Conservation (phyloP, 2,797 vertebrate species). For the Sebastes trivittatus region DNA sequence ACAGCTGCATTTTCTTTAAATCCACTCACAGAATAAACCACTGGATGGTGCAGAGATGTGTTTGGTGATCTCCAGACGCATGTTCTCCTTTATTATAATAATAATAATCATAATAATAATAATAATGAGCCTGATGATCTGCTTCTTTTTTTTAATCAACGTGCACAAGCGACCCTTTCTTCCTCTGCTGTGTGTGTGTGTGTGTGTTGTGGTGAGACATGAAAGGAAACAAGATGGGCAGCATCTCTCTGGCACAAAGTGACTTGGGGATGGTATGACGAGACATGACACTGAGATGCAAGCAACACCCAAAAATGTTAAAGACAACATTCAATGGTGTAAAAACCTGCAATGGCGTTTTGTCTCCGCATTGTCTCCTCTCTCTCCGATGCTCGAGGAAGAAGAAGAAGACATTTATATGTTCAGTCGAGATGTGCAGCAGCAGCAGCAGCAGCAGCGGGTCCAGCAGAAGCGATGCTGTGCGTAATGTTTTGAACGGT, state of each 20-base stretch:
- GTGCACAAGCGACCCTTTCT: constrained; percentile 31
- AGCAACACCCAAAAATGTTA: constrained; percentile 67
- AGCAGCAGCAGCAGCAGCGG: constrained; percentile 25
- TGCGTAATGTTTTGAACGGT: constrained; percentile 81
- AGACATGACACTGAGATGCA: constrained; percentile 75
- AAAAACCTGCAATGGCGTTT: constrained; percentile 72
- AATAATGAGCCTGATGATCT: constrained; percentile 7
- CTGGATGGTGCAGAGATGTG: background rate
- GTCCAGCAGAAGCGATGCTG: constrained; percentile 72
- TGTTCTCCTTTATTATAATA: constrained; percentile 4
- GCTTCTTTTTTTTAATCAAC: constrained; percentile 4
- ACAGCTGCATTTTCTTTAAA: background rate
- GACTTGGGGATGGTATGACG: constrained; percentile 71
- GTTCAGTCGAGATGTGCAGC: constrained; percentile 58
- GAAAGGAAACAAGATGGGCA: constrained; percentile 66
- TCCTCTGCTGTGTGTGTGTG: background rate
- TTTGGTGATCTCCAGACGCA: constrained; percentile 40
- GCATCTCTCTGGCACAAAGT: constrained; percentile 57
- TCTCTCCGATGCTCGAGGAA: constrained; percentile 45
- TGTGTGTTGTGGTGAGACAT: constrained; percentile 18
- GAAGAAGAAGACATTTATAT: constrained; percentile 18
- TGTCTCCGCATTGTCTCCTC: constrained; percentile 51
- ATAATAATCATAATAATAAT: constrained; percentile 11
- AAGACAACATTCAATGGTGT: constrained; percentile 71
- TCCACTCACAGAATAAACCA: background rate